Percentiles rank a stretch among this genome's conserved stretches.
These are phyloP conservation scores for Stegastes partitus DNA, from an alignment of 2,113 vertebrate genomes.

Conservation along the genomic window DNA sequence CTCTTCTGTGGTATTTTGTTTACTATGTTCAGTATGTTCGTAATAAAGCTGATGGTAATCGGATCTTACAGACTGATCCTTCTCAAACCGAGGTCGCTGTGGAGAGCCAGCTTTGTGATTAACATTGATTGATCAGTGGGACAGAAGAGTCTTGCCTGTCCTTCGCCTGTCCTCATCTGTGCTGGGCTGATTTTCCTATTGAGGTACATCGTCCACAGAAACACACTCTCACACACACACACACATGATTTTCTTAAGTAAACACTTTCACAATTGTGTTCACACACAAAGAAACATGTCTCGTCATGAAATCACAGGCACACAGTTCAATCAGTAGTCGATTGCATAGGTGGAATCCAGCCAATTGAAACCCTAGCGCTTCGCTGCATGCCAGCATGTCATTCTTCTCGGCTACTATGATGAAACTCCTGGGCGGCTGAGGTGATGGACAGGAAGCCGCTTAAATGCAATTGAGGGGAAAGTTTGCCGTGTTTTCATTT, in stretches of 20 bases:
- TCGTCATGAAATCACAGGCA: slow-evolving; percentile 49
- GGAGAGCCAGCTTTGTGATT: neutral
- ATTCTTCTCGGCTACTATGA: slow-evolving; percentile 47
- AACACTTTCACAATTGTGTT: slow-evolving; percentile 54
- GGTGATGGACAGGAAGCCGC: slow-evolving; percentile 73
- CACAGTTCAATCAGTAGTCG: slow-evolving; percentile 44
- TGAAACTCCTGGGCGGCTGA: slow-evolving; percentile 51
- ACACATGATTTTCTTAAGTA: slow-evolving; percentile 26
- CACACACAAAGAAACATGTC: slow-evolving; percentile 59
- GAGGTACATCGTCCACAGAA: slow-evolving; percentile 15
- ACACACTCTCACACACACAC: slow-evolving; percentile 19
- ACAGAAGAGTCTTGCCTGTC: slow-evolving; percentile 20
- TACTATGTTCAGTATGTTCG: neutral
- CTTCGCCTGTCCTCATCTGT: slow-evolving; percentile 6
- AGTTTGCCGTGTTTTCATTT: slow-evolving; percentile 46
- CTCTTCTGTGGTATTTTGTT: neutral
- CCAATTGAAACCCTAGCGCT: slow-evolving; percentile 67
- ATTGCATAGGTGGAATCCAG: slow-evolving; percentile 44
- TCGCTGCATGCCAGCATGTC: slow-evolving; percentile 54
- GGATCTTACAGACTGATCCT: neutral
- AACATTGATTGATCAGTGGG: slow-evolving; percentile 31
- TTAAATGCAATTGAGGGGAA: slow-evolving; percentile 69
- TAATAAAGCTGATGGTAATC: neutral
- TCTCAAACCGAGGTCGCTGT: neutral
- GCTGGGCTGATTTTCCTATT: slow-evolving; percentile 22